Evolutionary conservation across 2,113 vertebrate genomes (phyloP).

Genomic region (Menura novaehollandiae): DNA sequence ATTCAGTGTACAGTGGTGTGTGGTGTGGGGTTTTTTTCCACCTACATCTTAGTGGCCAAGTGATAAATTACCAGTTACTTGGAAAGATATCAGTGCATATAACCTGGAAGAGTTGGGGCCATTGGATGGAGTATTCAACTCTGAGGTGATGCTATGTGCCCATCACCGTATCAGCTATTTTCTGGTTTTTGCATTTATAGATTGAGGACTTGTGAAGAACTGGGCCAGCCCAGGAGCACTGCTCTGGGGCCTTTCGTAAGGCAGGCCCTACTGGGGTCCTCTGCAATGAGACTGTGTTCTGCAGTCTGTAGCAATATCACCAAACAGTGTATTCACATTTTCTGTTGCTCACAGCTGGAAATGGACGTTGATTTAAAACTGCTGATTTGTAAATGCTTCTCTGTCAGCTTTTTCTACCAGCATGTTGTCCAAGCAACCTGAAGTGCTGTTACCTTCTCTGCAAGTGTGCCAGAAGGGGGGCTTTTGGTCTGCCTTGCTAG

Average conservation of each 20-base stretch:
- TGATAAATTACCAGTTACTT: background rate
- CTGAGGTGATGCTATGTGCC: background rate
- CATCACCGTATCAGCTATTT: background rate
- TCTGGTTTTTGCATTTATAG: background rate
- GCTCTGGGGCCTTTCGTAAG: background rate
- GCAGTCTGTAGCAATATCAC: background rate
- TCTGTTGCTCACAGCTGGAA: background rate
- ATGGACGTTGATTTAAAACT: background rate
- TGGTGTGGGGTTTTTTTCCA: accelerated
- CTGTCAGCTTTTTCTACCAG: background rate
- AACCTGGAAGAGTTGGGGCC: background rate
- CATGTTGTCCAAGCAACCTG: background rate
- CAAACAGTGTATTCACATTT: background rate
- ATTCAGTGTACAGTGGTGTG: background rate
- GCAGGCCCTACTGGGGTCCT: background rate
- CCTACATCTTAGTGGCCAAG: background rate
- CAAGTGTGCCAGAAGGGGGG: background rate
- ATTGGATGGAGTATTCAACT: background rate
- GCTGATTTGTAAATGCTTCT: background rate
- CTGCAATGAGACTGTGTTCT: background rate
- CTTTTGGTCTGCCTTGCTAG: background rate
- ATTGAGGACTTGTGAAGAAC: background rate
- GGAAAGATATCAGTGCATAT: background rate
- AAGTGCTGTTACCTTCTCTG: background rate
- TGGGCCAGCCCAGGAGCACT: background rate